These are phyloP conservation scores for Acanthochromis polyacanthus DNA, from an alignment of 2,113 vertebrate genomes.

Conservation along the genomic window DNA sequence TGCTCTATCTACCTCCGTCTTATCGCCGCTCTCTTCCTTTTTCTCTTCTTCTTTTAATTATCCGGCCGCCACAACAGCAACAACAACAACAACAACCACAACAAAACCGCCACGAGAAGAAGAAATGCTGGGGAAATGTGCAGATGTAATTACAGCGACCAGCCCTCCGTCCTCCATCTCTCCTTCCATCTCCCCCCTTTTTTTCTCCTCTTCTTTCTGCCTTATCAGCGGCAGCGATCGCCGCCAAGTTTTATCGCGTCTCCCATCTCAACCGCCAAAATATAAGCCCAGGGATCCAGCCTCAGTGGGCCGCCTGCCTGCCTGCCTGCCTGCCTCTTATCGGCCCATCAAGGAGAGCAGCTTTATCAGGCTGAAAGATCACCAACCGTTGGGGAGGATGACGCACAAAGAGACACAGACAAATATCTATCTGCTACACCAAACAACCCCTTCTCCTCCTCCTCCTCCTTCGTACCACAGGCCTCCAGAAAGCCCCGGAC, in stretches of 20 bases:
- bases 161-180: conserved; percentile 73
- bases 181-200: conserved; percentile 71
- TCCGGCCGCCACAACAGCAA: conserved; percentile 71
- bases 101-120: conserved; percentile 42
- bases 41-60: conserved; percentile 66
- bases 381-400: conserved; percentile 82
- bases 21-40: conserved; percentile 22
- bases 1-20: conserved; percentile 37
- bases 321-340: conserved; percentile 68
- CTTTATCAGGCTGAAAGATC: conserved; percentile 82
- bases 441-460: conserved; percentile 68
- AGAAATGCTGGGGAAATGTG: conserved; percentile 60
- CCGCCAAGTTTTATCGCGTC: conserved; percentile 77
- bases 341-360: conserved; percentile 79
- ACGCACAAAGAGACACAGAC: conserved; percentile 86
- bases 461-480: conserved; percentile 17
- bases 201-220: conserved; percentile 32
- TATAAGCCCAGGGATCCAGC: conserved; percentile 83
- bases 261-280: conserved; percentile 87
- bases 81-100: conserved; percentile 68
- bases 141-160: conserved; percentile 84
- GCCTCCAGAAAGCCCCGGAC: conserved; percentile 62
- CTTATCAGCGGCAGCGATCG: conserved; percentile 72
- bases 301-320: conserved; percentile 65
- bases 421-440: conserved; percentile 84